Evolutionary conservation across 2,797 vertebrate species (phyloP).

Genomic region (Loriculus beryllinus): DNA sequence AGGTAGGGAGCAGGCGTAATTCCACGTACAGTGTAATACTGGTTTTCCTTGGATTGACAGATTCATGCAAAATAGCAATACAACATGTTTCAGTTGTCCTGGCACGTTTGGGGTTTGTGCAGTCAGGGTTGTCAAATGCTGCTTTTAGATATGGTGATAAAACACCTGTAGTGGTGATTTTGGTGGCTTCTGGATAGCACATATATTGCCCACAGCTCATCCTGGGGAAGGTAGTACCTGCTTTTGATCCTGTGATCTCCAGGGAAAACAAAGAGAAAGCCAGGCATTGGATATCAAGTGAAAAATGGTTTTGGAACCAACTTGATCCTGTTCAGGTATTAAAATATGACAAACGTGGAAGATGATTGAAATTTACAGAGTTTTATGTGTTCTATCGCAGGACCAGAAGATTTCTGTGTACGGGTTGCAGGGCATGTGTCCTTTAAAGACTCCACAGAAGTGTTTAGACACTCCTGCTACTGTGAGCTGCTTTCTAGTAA

Average conservation of each 20-base stretch:
- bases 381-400: conserved; percentile 67
- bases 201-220: neutral
- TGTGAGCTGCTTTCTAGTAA: conserved; percentile 87
- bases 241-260: neutral
- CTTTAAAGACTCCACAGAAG: conserved; percentile 85
- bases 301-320: neutral
- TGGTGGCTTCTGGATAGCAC: neutral
- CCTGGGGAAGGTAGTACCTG: neutral
- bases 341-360: neutral
- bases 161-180: neutral
- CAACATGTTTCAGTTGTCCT: neutral
- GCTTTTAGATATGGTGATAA: neutral
- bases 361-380: neutral
- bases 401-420: conserved; percentile 95
- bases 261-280: neutral
- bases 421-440: conserved; percentile 95
- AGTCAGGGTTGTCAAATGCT: neutral
- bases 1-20: neutral
- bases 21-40: neutral
- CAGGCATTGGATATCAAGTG: neutral
- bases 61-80: neutral
- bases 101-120: neutral
- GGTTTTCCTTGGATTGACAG: neutral
- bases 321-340: neutral
- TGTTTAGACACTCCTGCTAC: conserved; percentile 87